Evolutionary conservation across 2,888 invertebrate species (phyloP).

Genomic region (Diadegma fenestrale): DNA sequence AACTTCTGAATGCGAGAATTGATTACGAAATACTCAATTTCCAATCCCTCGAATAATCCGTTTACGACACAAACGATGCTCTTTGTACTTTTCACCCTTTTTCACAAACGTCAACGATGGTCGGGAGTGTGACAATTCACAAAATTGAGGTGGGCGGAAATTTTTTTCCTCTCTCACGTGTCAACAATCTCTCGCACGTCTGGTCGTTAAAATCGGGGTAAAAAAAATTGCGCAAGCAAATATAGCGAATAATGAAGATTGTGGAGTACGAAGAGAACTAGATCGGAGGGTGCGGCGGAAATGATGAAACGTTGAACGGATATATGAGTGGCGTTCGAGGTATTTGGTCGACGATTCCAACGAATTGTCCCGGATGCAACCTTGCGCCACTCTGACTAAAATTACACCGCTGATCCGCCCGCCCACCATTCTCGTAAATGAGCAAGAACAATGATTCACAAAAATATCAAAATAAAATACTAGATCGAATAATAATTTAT

Average conservation of each 20-base stretch:
- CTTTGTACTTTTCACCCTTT: not conserved
- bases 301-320: conserved; percentile 82
- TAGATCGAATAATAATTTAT: not conserved
- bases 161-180: not conserved
- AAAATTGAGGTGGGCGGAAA: not conserved
- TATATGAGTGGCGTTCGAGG: conserved; percentile 81
- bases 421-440: conserved; percentile 3
- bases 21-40: not conserved
- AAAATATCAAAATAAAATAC: not conserved
- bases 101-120: not conserved
- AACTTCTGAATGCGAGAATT: not conserved
- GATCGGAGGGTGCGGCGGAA: conserved; percentile 68
- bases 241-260: not conserved
- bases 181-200: not conserved
- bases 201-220: not conserved
- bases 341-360: conserved; percentile 69
- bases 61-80: not conserved
- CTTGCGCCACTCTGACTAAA: conserved; percentile 78
- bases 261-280: not conserved
- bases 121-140: not conserved
- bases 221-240: not conserved
- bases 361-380: conserved; percentile 73
- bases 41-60: not conserved
- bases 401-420: conserved; percentile 80
- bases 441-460: not conserved